Percentiles rank a stretch among this genome's conserved stretches.
These are phyloP conservation scores for Syngnathus floridae DNA, from an alignment of 2,113 vertebrate genomes.

Conservation along the genomic window DNA sequence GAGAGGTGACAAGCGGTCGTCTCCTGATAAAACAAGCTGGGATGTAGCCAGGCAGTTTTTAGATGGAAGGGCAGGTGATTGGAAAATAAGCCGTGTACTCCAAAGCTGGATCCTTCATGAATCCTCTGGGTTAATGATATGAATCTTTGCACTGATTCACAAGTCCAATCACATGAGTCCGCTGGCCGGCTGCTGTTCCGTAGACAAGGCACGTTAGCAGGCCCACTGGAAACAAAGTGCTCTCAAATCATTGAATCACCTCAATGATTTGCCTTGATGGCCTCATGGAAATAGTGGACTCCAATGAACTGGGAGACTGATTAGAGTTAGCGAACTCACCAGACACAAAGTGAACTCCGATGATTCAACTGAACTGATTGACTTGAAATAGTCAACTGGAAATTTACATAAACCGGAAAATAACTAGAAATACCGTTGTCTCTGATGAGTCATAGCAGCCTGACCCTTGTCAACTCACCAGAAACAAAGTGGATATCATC, in stretches of 20 bases:
- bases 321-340: neutral
- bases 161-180: neutral
- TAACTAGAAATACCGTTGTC: neutral
- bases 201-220: neutral
- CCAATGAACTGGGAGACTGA: neutral
- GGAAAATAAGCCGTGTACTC: neutral
- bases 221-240: neutral
- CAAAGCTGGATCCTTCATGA: neutral
- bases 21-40: slow-evolving; percentile 41
- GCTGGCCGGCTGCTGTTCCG: neutral
- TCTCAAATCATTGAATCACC: neutral
- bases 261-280: neutral
- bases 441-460: no score
- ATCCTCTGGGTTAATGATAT: neutral
- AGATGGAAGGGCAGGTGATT: slow-evolving; percentile 46
- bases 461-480: neutral
- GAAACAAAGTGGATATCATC: neutral
- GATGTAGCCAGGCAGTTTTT: slow-evolving; percentile 38
- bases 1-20: slow-evolving; percentile 42
- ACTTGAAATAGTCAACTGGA: neutral
- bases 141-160: neutral
- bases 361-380: neutral
- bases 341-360: neutral
- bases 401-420: no score
- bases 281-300: neutral